These are phyloP conservation scores for Cephalopterus ornatus DNA, from an alignment of 2,113 vertebrate species.

Conservation along the genomic window DNA sequence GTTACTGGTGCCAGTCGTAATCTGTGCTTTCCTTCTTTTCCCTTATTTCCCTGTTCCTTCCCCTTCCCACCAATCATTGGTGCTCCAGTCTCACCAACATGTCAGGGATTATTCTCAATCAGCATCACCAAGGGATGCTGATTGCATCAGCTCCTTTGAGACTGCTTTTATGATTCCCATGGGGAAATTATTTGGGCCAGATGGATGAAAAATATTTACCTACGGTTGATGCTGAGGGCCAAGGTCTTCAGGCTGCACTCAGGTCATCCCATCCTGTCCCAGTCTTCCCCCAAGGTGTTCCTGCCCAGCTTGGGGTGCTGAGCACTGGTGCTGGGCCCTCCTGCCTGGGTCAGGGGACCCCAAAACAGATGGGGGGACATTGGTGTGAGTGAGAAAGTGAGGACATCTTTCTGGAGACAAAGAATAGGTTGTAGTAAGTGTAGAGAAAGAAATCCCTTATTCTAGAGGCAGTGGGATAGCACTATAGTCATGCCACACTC, in stretches of 20 bases:
- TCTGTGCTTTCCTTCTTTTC: neutral
- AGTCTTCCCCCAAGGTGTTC: neutral
- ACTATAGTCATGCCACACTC: neutral
- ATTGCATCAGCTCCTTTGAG: neutral
- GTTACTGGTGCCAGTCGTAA: neutral
- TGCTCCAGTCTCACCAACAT: neutral
- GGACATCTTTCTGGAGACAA: neutral
- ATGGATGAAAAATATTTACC: neutral
- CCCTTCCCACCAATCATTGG: fast-evolving
- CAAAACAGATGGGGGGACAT: fast-evolving
- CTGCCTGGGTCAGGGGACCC: neutral
- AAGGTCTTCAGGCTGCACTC: neutral
- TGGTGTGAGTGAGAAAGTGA: neutral
- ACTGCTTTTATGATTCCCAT: neutral
- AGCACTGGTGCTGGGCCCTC: neutral
- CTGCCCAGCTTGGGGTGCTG: neutral
- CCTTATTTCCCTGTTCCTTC: neutral
- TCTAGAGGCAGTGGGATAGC: neutral
- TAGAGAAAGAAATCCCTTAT: neutral
- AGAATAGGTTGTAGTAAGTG: fast-evolving
- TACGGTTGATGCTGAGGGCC: neutral
- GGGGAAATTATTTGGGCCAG: neutral
- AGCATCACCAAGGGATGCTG: neutral
- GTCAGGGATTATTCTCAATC: neutral
- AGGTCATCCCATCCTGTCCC: neutral